These are phyloP conservation scores for Protomyctophum bolini DNA, from an alignment of 2,113 vertebrate genomes.

Conservation along the genomic window DNA sequence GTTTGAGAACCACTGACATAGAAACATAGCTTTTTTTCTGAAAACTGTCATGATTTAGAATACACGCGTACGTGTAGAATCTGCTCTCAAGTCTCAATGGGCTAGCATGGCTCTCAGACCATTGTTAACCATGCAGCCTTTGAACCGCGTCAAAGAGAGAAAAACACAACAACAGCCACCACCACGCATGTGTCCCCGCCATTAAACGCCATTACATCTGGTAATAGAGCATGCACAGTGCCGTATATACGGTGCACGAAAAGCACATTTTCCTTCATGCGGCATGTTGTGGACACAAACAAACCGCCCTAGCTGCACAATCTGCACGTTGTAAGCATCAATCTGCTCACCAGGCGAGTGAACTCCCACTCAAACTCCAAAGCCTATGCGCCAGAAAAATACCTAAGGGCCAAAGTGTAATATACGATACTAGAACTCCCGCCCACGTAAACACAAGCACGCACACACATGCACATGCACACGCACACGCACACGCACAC, in stretches of 20 bases:
- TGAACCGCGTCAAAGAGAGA: constrained; percentile 45
- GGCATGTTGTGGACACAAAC: neutral
- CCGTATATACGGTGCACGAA: neutral
- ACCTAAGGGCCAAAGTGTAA: constrained; percentile 54
- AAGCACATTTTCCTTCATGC: neutral
- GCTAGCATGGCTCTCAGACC: constrained; percentile 46
- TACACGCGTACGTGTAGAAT: no score
- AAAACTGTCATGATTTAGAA: no score
- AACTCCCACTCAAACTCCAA: constrained; percentile 42
- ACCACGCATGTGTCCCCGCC: no score
- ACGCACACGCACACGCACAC: neutral
- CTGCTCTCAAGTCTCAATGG: no score
- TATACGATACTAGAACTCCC: constrained; percentile 23
- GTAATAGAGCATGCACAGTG: constrained; percentile 46
- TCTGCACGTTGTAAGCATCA: constrained; percentile 44
- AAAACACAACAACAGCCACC: neutral
- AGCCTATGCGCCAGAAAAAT: constrained; percentile 42
- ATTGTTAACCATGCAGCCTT: constrained; percentile 45
- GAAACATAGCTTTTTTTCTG: no score
- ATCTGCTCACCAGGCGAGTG: constrained; percentile 44
- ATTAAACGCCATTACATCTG: constrained; percentile 35
- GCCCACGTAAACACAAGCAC: neutral
- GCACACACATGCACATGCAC: neutral
- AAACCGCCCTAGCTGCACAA: constrained; percentile 26
- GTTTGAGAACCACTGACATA: no score